These are phyloP conservation scores for Nothocercus julius DNA, from an alignment of 2,113 vertebrate genomes.

Conservation along the genomic window DNA sequence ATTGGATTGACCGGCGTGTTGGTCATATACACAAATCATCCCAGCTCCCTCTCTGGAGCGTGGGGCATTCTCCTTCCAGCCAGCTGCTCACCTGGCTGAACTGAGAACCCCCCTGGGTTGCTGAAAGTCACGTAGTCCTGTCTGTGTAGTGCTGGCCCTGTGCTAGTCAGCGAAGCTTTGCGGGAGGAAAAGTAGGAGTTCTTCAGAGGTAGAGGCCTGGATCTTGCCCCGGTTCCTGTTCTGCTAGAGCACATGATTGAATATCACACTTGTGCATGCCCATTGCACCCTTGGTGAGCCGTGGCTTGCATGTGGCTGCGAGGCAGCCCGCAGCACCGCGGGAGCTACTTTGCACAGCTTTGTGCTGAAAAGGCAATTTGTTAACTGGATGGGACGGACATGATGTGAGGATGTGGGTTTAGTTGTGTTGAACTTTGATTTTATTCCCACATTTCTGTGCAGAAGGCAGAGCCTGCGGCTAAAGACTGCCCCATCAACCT, in stretches of 20 bases:
- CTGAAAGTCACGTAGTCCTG: neutral
- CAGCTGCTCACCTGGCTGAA: neutral
- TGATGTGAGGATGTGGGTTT: neutral
- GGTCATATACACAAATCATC: neutral
- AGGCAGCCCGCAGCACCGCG: neutral
- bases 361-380: neutral
- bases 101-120: neutral
- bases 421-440: neutral
- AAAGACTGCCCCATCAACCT: neutral
- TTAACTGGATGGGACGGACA: neutral
- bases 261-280: neutral
- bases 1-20: neutral
- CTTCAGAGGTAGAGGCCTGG: neutral
- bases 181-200: neutral
- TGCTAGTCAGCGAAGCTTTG: neutral
- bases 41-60: rapidly evolving
- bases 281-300: rapidly evolving
- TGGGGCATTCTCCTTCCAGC: neutral
- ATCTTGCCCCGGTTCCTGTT: neutral
- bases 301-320: neutral
- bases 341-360: neutral
- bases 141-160: neutral
- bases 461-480: neutral
- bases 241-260: rapidly evolving
- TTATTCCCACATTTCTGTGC: neutral